Conservation (phyloP, 2,888 invertebrate species). For the Aquatica leii region DNA sequence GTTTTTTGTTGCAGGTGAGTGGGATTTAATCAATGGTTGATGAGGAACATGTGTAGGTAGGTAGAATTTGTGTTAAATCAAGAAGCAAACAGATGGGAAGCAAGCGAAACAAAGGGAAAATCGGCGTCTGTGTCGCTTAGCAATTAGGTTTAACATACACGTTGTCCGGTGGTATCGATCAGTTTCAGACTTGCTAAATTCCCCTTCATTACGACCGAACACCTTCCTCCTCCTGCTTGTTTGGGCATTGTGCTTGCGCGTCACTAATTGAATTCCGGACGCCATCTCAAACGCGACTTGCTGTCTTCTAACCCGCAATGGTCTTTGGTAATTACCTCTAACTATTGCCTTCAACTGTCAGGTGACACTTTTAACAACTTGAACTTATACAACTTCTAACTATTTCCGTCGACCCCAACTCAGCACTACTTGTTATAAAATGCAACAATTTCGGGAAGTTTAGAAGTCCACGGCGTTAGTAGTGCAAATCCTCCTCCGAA, state of each 20-base stretch:
- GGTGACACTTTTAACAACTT: slow-evolving; percentile 44
- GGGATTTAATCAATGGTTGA: no score
- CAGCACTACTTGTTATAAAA: slow-evolving; percentile 20
- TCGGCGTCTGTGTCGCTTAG: slow-evolving; percentile 41
- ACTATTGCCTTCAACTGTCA: slow-evolving; percentile 44
- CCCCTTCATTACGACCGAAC: slow-evolving; percentile 44
- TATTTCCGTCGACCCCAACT: slow-evolving; percentile 15
- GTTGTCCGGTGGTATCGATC: slow-evolving; percentile 42
- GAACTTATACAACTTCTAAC: slow-evolving; percentile 9
- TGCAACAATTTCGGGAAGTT: slow-evolving; percentile 22
- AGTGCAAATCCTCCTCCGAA: slow-evolving; percentile 20
- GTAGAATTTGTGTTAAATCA: slow-evolving; percentile 24
- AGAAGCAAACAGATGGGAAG: slow-evolving; percentile 37
- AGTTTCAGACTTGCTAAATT: slow-evolving; percentile 38
- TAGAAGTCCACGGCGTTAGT: slow-evolving; percentile 14
- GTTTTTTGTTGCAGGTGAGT: slow-evolving; percentile 2
- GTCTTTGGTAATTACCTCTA: slow-evolving; percentile 39
- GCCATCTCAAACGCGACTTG: slow-evolving; percentile 49
- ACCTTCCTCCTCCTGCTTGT: slow-evolving; percentile 42
- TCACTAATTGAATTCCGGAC: slow-evolving; percentile 56
- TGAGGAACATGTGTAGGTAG: no score
- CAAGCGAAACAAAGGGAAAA: slow-evolving; percentile 37
- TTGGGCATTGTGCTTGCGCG: slow-evolving; percentile 44
- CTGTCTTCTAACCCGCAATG: slow-evolving; percentile 36
- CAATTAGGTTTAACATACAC: slow-evolving; percentile 41